Base-by-base conservation (phyloP, 2,113 vertebrate species). In the Noctilio leporinus region DNA sequence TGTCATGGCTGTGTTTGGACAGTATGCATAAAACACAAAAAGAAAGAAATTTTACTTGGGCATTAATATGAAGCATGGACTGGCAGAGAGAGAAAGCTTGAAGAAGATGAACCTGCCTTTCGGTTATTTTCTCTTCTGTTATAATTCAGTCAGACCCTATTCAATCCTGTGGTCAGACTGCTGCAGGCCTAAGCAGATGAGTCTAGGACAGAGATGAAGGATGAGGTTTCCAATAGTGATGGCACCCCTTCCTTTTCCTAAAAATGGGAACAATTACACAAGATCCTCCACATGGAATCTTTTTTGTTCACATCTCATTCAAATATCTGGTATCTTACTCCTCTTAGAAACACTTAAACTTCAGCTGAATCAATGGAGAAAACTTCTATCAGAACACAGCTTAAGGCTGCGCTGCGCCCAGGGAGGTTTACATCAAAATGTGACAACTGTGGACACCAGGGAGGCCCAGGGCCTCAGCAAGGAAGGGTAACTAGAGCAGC, bases 401-500 rank as follows among this genome's bases (percentile, higher is more conserved):
- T 30, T 12, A n/a, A 83, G 67, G 82, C 67, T 55, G 28, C 55
- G 35, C 81, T 69, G 53, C 26, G n/a, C n/a, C n/a, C n/a, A n/a
- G n/a, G n/a, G n/a, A n/a, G n/a, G n/a, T n/a, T n/a, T n/a, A n/a
- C n/a, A n/a, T n/a, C n/a, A n/a, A n/a, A n/a, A n/a, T n/a, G n/a
- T n/a, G n/a, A n/a, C n/a, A n/a, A n/a, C 26, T 26, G 10, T 22
- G 20, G 75, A 77, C 55, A 40, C 83, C 47, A n/a, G 65, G 70
- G 93, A 93, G 64, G 70, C 64, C 26, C 75, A 75, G 91, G 2
- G 80, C 65, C 93, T 97, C 97, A 97, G 96, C 92, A 96, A 97
- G 95, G 95, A 96, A 53, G 93, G 89, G 95, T 96, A 94, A 95
- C 62, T 96, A 96, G 96, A 95, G 97, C 97, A 98, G 95, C 96